Conservation (phyloP, 1,140 invertebrate genomes). For the Penaeus japonicus region DNA sequence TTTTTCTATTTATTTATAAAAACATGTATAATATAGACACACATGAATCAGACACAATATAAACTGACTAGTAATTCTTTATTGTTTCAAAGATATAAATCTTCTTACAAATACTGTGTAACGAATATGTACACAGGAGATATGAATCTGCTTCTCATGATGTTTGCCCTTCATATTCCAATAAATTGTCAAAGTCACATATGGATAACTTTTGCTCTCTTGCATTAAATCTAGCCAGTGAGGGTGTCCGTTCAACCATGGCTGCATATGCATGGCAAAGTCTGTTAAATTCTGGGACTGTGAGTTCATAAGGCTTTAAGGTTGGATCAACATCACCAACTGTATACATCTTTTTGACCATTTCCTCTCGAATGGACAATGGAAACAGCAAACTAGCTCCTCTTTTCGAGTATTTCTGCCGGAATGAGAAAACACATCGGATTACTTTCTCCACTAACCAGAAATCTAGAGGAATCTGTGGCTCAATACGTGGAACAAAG, state of each 20-base stretch:
- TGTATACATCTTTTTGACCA: conserved; percentile 75
- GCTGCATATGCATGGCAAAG: conserved; percentile 77
- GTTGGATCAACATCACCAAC: conserved; percentile 77
- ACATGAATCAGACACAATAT: too few relatives aligned
- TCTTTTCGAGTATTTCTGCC: conserved; percentile 75
- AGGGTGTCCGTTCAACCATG: conserved; percentile 38
- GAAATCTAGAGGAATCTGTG: conserved; percentile 83
- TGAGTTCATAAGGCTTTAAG: conserved; percentile 74
- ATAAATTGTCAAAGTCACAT: too few relatives aligned
- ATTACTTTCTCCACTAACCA: conserved; percentile 89
- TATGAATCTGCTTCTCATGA: too few relatives aligned
- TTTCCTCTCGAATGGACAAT: conserved; percentile 70
- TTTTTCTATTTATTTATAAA: too few relatives aligned
- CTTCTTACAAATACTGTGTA: too few relatives aligned
- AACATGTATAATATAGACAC: too few relatives aligned
- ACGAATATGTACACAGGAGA: too few relatives aligned
- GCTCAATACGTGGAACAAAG: conserved; percentile 79
- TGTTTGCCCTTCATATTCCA: too few relatives aligned
- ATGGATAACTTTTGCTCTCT: neutral
- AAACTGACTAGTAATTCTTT: too few relatives aligned
- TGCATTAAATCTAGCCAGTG: conserved; percentile 15
- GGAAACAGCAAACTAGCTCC: conserved; percentile 76
- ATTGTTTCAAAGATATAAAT: too few relatives aligned
- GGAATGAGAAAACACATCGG: conserved; percentile 83
- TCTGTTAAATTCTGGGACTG: conserved; percentile 80